Evolutionary conservation across 1,140 invertebrate species (phyloP).

Genomic region (Calliphora vicina): DNA sequence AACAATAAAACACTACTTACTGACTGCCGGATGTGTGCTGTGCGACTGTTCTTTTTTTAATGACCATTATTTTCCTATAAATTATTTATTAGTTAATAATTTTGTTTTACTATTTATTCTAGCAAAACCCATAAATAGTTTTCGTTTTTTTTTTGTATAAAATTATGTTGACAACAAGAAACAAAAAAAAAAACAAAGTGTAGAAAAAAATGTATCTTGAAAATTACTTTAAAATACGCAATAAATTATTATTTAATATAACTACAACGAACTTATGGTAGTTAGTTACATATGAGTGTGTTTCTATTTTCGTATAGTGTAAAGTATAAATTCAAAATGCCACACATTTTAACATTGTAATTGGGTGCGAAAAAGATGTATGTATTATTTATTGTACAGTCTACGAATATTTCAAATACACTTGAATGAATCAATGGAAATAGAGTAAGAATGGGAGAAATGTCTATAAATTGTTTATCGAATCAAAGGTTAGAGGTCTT

Average conservation of each 20-base stretch:
- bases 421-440: too few relatives aligned
- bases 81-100: conserved; percentile 11
- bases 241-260: background rate
- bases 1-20: background rate
- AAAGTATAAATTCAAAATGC: background rate
- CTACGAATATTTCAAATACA: background rate
- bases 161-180: background rate
- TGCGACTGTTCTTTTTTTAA: background rate
- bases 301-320: too few relatives aligned
- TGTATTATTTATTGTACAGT: background rate
- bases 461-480: conserved; percentile 3
- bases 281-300: background rate
- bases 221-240: background rate
- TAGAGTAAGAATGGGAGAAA: too few relatives aligned
- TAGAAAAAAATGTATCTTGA: too few relatives aligned
- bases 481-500: background rate
- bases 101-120: background rate
- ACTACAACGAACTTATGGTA: background rate
- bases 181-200: background rate
- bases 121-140: background rate
- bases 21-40: background rate
- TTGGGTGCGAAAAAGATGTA: conserved; percentile 9
- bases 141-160: background rate
- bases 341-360: background rate
- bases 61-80: conserved; percentile 1